A percentile compares a stretch with the other conserved stretches of the same genome.
Evolutionary conservation across 53 echinoderm and acorn worm species (phyloP).

Genomic region (Paracentrotus lividus): DNA sequence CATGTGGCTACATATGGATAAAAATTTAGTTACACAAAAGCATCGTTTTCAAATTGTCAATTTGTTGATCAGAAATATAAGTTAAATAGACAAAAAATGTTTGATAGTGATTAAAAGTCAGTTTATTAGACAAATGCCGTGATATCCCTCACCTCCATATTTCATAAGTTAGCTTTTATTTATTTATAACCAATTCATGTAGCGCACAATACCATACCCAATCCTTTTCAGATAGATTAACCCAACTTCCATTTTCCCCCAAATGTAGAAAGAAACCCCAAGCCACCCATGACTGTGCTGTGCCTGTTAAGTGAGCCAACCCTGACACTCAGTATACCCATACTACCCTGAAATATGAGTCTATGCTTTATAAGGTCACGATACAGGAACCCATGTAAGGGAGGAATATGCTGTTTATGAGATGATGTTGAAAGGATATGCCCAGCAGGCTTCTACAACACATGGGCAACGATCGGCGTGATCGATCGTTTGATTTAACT

Average conservation of each 20-base stretch:
- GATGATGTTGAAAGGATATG: neutral
- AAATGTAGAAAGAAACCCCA: neutral
- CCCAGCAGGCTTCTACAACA: neutral
- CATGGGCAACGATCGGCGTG: conserved; percentile 14
- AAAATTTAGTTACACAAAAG: too few species aligned
- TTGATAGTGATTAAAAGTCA: too few species aligned
- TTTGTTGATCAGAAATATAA: too few species aligned
- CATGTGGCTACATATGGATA: too few species aligned
- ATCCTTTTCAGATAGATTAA: too few species aligned
- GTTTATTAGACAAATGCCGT: too few species aligned
- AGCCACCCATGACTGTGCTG: neutral
- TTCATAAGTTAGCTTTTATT: too few species aligned
- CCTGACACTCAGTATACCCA: neutral
- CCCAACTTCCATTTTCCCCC: neutral
- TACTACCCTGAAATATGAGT: conserved; percentile 38
- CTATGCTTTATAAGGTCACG: neutral
- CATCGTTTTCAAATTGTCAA: too few species aligned
- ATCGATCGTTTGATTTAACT: conserved; percentile 23
- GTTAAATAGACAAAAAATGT: too few species aligned
- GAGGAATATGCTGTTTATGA: neutral
- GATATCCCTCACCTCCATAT: too few species aligned
- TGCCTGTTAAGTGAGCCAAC: neutral
- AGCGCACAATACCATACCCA: too few species aligned
- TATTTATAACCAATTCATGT: too few species aligned
- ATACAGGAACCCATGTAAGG: neutral